These are phyloP conservation scores for Manacus vitellinus DNA, from an alignment of 2,113 vertebrate species.

Conservation along the genomic window DNA sequence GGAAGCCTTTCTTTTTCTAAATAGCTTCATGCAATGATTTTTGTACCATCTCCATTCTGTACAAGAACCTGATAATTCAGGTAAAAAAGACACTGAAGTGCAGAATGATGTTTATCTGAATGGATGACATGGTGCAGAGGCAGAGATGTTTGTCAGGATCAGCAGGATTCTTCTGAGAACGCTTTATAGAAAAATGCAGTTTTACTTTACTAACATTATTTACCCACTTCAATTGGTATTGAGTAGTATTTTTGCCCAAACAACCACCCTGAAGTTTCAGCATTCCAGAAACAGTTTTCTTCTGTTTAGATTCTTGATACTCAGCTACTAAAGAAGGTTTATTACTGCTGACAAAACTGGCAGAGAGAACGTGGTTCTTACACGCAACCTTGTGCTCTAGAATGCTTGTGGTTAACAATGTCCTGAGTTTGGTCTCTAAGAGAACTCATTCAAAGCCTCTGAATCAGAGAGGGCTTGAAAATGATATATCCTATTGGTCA, in stretches of 20 bases:
- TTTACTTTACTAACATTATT: neutral
- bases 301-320: neutral
- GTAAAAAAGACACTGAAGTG: neutral
- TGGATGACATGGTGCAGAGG: neutral
- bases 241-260: neutral
- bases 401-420: neutral
- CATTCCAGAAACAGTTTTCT: neutral
- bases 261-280: neutral
- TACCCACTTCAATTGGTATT: neutral
- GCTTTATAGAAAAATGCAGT: neutral
- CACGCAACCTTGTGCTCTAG: neutral
- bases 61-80: neutral
- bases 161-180: neutral
- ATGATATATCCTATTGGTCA: neutral
- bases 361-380: neutral
- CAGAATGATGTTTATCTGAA: neutral
- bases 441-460: neutral
- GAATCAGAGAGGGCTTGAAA: neutral
- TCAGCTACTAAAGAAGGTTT: neutral
- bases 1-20: neutral
- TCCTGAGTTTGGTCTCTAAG: neutral
- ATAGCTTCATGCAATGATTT: neutral
- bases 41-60: neutral
- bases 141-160: neutral
- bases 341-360: neutral